Conservation (phyloP, 2,888 invertebrate species). For the Ormyrus labotus region DNA sequence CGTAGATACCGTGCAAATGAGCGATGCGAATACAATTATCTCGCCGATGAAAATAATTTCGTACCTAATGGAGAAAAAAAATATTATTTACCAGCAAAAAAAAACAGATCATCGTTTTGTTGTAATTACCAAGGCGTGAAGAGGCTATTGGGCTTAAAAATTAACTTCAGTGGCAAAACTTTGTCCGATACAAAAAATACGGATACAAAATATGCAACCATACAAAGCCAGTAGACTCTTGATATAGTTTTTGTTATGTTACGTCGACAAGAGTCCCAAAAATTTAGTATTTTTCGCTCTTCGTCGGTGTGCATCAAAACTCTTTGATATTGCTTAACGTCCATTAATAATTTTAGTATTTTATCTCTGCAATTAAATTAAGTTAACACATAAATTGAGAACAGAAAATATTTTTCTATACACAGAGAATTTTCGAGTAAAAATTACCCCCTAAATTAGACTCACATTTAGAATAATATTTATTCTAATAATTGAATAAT, state of each 20-base stretch:
- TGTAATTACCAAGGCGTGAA: constrained; percentile 11
- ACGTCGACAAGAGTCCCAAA: neutral
- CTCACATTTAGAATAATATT: neutral
- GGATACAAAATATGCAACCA: neutral
- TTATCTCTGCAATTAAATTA: neutral
- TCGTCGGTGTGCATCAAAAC: neutral
- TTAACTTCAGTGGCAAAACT: neutral
- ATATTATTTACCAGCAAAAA: neutral
- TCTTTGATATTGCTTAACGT: neutral
- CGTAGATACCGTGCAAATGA: neutral
- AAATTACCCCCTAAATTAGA: neutral
- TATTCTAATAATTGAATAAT: neutral
- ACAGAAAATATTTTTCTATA: neutral
- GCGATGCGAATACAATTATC: neutral
- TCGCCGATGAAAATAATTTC: constrained; percentile 3
- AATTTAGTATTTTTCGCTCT: neutral
- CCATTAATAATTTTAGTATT: neutral
- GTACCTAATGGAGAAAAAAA: constrained; percentile 1
- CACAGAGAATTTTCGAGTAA: neutral
- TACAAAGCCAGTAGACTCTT: neutral
- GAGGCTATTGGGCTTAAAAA: neutral
- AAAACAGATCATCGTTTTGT: neutral
- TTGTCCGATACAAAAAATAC: neutral
- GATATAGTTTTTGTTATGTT: neutral
- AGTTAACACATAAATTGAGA: neutral